phyloP scores from a whole-genome alignment of 2,113 vertebrate species.

The Varanus komodoensis region DNA sequence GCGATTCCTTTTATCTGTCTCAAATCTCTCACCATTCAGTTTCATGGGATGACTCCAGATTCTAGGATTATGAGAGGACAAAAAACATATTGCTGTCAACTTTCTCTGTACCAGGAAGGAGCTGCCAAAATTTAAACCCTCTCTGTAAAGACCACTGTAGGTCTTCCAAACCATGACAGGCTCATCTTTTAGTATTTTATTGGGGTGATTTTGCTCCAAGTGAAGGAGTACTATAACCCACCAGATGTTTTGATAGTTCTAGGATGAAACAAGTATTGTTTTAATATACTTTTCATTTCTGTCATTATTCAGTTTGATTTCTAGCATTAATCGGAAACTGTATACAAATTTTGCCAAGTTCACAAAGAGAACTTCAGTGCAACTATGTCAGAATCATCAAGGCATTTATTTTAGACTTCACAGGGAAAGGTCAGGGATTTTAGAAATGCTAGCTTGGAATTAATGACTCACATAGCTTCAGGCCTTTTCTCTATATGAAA shows the following conservation, averaged over 20 bases:
- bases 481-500: background rate
- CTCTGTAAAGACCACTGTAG: background rate
- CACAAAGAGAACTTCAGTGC: accelerated
- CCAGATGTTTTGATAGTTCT: background rate
- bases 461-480: background rate
- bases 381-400: background rate
- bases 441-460: background rate
- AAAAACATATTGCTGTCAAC: background rate
- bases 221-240: background rate
- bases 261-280: background rate
- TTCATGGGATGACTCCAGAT: background rate
- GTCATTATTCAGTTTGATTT: background rate
- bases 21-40: background rate
- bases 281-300: background rate
- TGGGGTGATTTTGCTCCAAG: background rate
- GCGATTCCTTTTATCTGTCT: no score
- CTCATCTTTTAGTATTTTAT: background rate
- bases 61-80: background rate
- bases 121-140: background rate
- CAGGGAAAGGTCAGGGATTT: slow-evolving; percentile 13
- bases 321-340: background rate
- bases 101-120: background rate
- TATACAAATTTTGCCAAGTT: background rate
- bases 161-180: background rate
- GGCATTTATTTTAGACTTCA: background rate